Conservation (phyloP, 2,888 invertebrate species). For the Drosophila robusta region DNA sequence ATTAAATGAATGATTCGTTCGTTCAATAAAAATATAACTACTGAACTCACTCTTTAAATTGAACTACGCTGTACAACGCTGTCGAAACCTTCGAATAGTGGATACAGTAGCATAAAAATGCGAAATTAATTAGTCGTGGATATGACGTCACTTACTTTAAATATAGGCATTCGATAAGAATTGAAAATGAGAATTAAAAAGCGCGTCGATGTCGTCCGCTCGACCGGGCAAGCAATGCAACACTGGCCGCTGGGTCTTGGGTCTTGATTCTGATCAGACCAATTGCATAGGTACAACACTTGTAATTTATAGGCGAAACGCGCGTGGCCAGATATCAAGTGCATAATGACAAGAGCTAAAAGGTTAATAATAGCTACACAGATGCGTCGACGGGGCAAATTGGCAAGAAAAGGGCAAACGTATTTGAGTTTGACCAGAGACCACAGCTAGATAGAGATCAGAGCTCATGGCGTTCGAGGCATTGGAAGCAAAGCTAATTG, state of each 20-base stretch:
- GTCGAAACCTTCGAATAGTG: constrained; percentile 22
- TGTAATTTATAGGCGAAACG: constrained; percentile 46
- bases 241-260: constrained; percentile 31
- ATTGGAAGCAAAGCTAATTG: constrained; percentile 74
- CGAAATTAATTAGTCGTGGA: constrained; percentile 5
- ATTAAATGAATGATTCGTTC: background rate
- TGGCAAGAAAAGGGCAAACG: constrained; percentile 48
- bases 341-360: constrained; percentile 78
- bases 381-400: constrained; percentile 25
- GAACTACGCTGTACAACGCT: background rate
- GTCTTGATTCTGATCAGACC: constrained; percentile 10
- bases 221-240: constrained; percentile 25
- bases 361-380: constrained; percentile 69
- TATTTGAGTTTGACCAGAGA: constrained; percentile 30
- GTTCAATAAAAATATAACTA: no score
- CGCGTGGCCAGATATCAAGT: constrained; percentile 42
- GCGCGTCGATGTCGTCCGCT: constrained; percentile 16
- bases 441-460: constrained; percentile 33
- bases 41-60: background rate
- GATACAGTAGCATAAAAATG: background rate
- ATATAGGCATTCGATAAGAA: constrained; percentile 11
- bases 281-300: constrained; percentile 16
- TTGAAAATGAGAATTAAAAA: background rate
- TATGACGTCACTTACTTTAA: constrained; percentile 42
- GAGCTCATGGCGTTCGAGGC: constrained; percentile 79